phyloP scores from a whole-genome alignment of 2,888 invertebrate species.

The Romanomermis culicivorax region DNA sequence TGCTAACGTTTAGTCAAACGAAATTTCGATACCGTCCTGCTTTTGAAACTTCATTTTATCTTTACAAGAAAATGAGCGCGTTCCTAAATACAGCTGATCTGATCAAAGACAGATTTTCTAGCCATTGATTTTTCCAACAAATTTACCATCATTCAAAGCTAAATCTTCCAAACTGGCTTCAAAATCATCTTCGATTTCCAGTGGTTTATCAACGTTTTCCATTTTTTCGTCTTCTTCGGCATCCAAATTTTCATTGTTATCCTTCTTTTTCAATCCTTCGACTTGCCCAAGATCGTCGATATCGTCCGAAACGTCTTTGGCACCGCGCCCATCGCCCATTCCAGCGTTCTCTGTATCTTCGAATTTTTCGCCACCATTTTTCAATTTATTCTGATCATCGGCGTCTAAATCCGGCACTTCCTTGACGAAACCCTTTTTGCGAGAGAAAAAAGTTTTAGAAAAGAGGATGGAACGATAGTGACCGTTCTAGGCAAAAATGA shows the following conservation, averaged over 20 bases:
- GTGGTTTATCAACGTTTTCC: conserved; percentile 19
- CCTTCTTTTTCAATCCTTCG: conserved; percentile 7
- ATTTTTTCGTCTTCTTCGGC: neutral
- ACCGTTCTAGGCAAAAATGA: too few species aligned
- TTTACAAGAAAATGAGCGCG: too few species aligned
- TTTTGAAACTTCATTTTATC: too few species aligned
- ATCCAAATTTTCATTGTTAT: neutral
- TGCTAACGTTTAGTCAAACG: too few species aligned
- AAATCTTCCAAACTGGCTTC: conserved; percentile 11
- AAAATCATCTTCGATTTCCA: conserved; percentile 27
- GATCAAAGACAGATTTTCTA: too few species aligned
- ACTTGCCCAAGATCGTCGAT: conserved; percentile 64
- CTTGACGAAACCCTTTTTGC: conserved; percentile 72
- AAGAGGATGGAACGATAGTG: too few species aligned
- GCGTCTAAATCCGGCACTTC: conserved; percentile 36
- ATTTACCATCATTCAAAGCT: too few species aligned
- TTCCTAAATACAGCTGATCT: too few species aligned
- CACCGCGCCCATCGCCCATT: conserved; percentile 72
- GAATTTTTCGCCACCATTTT: conserved; percentile 14
- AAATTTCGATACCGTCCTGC: too few species aligned
- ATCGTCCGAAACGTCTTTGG: conserved; percentile 79
- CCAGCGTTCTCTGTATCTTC: conserved; percentile 35
- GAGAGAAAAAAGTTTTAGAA: conserved; percentile 15
- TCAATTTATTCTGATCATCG: conserved; percentile 48
- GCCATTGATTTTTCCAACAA: too few species aligned